Conservation (phyloP, 2,888 invertebrate species). For the Daptonema setosum region DNA sequence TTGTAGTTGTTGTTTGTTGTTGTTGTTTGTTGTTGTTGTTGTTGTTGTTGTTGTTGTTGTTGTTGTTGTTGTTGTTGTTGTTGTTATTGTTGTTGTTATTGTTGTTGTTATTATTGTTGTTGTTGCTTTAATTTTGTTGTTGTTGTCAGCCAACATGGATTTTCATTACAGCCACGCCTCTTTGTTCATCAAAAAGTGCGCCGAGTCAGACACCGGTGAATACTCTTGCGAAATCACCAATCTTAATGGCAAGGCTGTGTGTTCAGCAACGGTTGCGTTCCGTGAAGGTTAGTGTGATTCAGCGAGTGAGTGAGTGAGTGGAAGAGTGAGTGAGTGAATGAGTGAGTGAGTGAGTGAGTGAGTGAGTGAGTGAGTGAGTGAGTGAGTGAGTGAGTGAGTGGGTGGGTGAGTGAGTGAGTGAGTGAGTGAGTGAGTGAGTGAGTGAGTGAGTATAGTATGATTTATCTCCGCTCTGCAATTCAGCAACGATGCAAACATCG, state of each 20-base stretch:
- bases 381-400: neutral
- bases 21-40: too few relatives aligned
- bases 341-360: neutral
- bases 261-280: slow-evolving; percentile 15
- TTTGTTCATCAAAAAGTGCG: slow-evolving; percentile 72
- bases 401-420: neutral
- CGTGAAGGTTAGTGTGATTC: neutral
- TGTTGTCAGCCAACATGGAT: too few relatives aligned
- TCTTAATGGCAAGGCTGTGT: slow-evolving; percentile 27
- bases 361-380: neutral
- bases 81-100: too few relatives aligned
- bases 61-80: too few relatives aligned
- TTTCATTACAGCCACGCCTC: too few relatives aligned
- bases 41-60: too few relatives aligned
- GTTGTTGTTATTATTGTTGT: too few relatives aligned
- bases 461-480: too few relatives aligned
- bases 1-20: too few relatives aligned
- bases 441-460: neutral
- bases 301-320: neutral
- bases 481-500: neutral
- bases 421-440: neutral
- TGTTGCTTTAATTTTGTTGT: too few relatives aligned
- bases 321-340: neutral
- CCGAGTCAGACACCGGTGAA: slow-evolving; percentile 84
- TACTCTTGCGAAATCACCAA: slow-evolving; percentile 60